phyloP scores from a whole-genome alignment of 2,113 vertebrate species.

The Oreotrochilus melanogaster region DNA sequence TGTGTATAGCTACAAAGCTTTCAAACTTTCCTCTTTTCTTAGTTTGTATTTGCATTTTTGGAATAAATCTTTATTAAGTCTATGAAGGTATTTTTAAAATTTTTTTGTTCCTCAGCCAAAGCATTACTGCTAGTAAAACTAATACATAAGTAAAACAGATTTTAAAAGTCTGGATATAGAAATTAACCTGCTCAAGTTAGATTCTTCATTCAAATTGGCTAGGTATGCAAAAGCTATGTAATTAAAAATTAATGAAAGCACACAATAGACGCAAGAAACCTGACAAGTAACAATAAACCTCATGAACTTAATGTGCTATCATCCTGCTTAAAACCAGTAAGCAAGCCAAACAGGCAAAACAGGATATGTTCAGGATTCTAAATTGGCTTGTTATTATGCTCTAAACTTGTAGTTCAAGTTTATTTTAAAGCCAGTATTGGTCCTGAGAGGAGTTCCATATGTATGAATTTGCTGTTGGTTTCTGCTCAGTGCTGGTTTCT shows the following conservation, averaged over 20 bases:
- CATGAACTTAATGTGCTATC: constrained; percentile 31
- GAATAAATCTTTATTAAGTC: not conserved
- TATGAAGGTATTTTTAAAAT: not conserved
- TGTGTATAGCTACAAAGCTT: not conserved
- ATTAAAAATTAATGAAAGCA: constrained; percentile 45
- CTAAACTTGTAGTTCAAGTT: not conserved
- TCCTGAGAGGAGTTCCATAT: not conserved
- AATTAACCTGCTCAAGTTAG: not conserved
- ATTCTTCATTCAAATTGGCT: not conserved
- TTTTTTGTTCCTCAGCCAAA: not conserved
- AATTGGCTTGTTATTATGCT: not conserved
- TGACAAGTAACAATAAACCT: constrained; percentile 57
- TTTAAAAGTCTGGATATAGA: not conserved
- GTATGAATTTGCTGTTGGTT: not conserved
- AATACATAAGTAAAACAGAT: not conserved
- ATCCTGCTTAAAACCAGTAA: constrained; percentile 13
- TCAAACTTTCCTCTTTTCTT: not conserved
- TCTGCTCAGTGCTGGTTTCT: not conserved
- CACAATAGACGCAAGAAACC: constrained; percentile 48
- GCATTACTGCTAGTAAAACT: not conserved
- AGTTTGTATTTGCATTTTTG: not conserved
- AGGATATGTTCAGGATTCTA: not conserved
- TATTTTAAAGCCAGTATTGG: not conserved
- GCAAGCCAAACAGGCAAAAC: constrained; percentile 20
- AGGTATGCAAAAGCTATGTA: not conserved